Conservation (phyloP, 2,797 vertebrate species). For the Masticophis lateralis region DNA sequence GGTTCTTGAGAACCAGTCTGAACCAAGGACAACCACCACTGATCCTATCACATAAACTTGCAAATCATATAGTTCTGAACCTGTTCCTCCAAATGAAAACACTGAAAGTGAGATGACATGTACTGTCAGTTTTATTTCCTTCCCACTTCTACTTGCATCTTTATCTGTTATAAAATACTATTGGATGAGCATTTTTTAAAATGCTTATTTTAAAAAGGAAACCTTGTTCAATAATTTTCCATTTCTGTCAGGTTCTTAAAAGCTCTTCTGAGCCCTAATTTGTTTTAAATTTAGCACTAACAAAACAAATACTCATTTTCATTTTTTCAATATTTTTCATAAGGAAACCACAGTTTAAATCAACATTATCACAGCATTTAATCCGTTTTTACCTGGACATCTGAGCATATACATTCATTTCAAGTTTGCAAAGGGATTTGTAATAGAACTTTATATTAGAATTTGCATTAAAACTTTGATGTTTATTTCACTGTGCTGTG, state of each 20-base stretch:
- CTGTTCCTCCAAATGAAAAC: background rate
- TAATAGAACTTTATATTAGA: background rate
- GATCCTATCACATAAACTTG: background rate
- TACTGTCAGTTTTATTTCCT: background rate
- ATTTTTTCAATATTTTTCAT: background rate
- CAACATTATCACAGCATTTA: background rate
- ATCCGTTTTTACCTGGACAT: background rate
- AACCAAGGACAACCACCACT: too few relatives aligned
- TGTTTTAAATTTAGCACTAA: background rate
- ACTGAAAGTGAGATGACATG: background rate
- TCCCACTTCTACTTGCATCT: background rate
- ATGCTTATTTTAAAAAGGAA: background rate
- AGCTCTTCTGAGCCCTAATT: background rate
- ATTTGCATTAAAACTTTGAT: background rate
- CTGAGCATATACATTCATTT: background rate
- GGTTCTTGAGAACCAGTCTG: too few relatives aligned
- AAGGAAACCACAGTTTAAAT: background rate
- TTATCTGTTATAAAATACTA: background rate
- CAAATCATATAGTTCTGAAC: background rate
- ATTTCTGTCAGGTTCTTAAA: background rate
- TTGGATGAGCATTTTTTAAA: background rate
- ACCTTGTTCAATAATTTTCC: background rate
- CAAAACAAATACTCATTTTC: background rate
- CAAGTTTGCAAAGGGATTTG: background rate
- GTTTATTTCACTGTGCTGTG: background rate